Percentiles rank a stretch among this genome's conserved stretches.
Evolutionary conservation across 2,797 vertebrate genomes (phyloP).

Genomic region (Leptatherina wallacei): DNA sequence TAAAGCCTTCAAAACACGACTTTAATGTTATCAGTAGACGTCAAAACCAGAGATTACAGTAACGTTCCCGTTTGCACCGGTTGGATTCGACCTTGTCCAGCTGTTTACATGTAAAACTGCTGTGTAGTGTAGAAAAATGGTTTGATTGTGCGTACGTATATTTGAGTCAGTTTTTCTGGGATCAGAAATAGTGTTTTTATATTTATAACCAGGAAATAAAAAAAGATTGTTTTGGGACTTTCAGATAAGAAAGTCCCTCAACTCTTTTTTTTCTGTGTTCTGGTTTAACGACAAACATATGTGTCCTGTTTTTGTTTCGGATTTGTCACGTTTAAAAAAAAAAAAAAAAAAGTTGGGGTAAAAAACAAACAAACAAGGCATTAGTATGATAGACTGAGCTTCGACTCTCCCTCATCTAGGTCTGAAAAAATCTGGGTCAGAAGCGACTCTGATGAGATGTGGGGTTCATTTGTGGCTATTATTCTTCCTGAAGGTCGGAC

Average conservation of each 20-base stretch:
- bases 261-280: background rate
- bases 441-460: background rate
- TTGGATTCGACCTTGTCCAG: constrained; percentile 19
- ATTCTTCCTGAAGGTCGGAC: background rate
- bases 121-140: constrained; percentile 5
- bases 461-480: no score
- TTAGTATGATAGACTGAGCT: constrained; percentile 23
- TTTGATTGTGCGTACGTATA: constrained; percentile 38
- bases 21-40: constrained; percentile 10
- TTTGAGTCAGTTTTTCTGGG: constrained; percentile 23
- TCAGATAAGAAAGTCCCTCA: background rate
- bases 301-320: background rate
- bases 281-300: constrained; percentile 4
- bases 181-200: constrained; percentile 1
- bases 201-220: constrained; percentile 4
- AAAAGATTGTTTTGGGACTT: background rate
- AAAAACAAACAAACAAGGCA: constrained; percentile 41
- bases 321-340: background rate
- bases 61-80: constrained; percentile 17
- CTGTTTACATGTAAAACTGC: constrained; percentile 9
- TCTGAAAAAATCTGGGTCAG: background rate
- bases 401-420: background rate
- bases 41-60: constrained; percentile 24
- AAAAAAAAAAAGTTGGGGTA: no score
- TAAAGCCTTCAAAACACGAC: background rate